Conservation (phyloP, 2,113 vertebrate genomes). For the Heterotilapia buettikoferi region DNA sequence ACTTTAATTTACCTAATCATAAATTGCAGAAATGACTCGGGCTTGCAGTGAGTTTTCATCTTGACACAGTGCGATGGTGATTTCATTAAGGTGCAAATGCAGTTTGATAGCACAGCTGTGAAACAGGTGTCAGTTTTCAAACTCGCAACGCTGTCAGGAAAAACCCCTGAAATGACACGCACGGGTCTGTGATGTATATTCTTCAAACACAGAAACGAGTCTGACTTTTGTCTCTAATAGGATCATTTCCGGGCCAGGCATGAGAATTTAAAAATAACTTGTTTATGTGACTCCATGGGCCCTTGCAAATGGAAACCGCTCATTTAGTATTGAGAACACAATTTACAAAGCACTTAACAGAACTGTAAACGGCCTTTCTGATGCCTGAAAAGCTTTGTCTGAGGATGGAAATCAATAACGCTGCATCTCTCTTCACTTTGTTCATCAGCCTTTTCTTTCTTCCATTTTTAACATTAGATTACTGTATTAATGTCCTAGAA, state of each 20-base stretch:
- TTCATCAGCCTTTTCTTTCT: slow-evolving; percentile 43
- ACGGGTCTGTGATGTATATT: not conserved
- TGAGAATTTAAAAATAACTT: slow-evolving; percentile 59
- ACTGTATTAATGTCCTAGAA: slow-evolving; percentile 26
- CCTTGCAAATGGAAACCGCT: slow-evolving; percentile 58
- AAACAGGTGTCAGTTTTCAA: not conserved
- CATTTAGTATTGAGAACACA: slow-evolving; percentile 55
- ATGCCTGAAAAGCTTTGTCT: slow-evolving; percentile 49
- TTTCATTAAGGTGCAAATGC: not conserved
- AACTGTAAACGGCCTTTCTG: slow-evolving; percentile 61
- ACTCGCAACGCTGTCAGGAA: not conserved
- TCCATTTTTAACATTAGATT: slow-evolving; percentile 41
- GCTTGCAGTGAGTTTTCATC: not conserved
- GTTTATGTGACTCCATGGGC: slow-evolving; percentile 53
- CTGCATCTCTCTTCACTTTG: slow-evolving; percentile 39
- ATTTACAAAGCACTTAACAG: slow-evolving; percentile 72
- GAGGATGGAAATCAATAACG: slow-evolving; percentile 62
- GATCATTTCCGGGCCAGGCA: slow-evolving; percentile 24
- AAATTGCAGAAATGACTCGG: not conserved
- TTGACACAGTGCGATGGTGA: not conserved
- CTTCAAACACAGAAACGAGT: not conserved
- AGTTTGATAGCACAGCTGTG: not conserved
- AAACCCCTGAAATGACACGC: not conserved
- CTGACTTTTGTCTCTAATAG: slow-evolving; percentile 16
- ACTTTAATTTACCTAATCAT: not conserved